Evolutionary conservation across 2,113 vertebrate species (phyloP).

Genomic region (Centropus unirufus): DNA sequence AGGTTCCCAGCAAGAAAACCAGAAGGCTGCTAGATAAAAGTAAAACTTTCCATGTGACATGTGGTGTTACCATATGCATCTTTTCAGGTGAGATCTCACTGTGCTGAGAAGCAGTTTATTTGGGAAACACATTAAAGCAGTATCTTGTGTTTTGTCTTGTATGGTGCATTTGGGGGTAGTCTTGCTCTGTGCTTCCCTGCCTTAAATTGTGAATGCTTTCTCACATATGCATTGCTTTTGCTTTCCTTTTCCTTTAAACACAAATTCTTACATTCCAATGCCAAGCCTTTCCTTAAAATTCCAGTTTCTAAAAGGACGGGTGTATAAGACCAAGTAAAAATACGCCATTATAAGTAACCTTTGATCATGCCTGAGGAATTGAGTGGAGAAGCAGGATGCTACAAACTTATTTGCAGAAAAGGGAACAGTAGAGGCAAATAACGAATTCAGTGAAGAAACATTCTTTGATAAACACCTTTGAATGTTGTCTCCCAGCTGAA

Average conservation of each 20-base stretch:
- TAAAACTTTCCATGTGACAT: constrained; percentile 90
- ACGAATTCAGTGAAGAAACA: not conserved
- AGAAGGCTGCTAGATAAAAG: constrained; percentile 91
- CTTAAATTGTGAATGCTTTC: not conserved
- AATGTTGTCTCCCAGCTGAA: not conserved
- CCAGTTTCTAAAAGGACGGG: not conserved
- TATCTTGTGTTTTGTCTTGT: not conserved
- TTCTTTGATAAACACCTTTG: not conserved
- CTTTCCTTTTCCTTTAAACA: not conserved
- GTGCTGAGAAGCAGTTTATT: not conserved
- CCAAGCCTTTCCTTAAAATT: not conserved
- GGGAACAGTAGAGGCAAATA: not conserved
- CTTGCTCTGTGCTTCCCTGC: constrained; percentile 21
- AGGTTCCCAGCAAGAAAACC: constrained; percentile 89
- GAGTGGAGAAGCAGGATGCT: not conserved
- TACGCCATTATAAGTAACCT: not conserved
- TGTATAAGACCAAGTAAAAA: not conserved
- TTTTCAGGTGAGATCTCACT: constrained; percentile 85
- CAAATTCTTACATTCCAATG: not conserved
- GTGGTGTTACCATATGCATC: constrained; percentile 88
- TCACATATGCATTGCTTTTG: not conserved
- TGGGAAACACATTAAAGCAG: not conserved
- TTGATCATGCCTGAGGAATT: not conserved
- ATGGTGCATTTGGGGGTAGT: constrained; percentile 48
- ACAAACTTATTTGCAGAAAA: not conserved